phyloP scores from a whole-genome alignment of 2,888 invertebrate genomes.

The Ichneumon xanthorius region DNA sequence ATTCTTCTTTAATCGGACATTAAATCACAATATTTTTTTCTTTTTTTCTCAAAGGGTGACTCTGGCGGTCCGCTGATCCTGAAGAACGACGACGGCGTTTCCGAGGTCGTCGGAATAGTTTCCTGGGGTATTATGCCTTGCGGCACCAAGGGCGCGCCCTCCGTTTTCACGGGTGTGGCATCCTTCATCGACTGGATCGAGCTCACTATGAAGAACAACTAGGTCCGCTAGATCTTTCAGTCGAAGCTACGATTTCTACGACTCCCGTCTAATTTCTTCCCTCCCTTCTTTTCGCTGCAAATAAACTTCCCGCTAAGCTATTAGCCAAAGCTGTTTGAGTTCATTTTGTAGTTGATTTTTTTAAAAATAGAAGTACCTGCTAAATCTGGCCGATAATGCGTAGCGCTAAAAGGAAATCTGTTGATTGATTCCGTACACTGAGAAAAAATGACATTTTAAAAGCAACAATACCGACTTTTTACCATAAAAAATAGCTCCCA shows the following conservation, averaged over 20 bases:
- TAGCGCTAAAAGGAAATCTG: too few relatives aligned
- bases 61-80: conserved; percentile 86
- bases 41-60: conserved; percentile 84
- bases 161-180: conserved; percentile 84
- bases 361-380: too few relatives aligned
- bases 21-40: conserved; percentile 3
- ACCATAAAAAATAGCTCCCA: too few relatives aligned
- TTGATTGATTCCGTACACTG: too few relatives aligned
- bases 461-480: too few relatives aligned
- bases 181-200: conserved; percentile 84
- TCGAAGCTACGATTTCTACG: background rate
- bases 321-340: background rate
- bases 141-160: conserved; percentile 83
- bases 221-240: background rate
- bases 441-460: too few relatives aligned
- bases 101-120: conserved; percentile 89
- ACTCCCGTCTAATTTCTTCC: background rate
- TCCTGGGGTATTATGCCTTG: conserved; percentile 85
- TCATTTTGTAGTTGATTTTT: too few relatives aligned
- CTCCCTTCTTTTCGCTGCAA: background rate
- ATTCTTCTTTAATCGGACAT: background rate
- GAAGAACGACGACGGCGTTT: conserved; percentile 86
- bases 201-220: conserved; percentile 33
- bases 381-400: too few relatives aligned
- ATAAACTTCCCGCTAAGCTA: background rate